Evolutionary conservation across 2,888 invertebrate species (phyloP).

Genomic region (Lepetodrilus schrolli): DNA sequence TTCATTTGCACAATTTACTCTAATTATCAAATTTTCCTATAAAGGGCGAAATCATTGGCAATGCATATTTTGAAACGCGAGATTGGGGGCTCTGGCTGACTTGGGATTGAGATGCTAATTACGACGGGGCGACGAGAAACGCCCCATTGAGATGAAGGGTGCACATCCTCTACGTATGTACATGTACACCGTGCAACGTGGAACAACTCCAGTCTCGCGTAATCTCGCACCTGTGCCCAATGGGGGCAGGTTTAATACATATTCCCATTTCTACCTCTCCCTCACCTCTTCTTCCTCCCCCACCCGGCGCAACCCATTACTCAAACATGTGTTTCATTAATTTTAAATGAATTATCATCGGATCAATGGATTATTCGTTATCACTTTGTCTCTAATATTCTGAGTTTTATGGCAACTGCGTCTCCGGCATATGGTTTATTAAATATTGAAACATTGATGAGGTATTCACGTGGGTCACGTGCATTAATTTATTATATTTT

Average conservation of each 20-base stretch:
- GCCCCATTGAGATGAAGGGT: not conserved
- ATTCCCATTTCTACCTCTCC: not conserved
- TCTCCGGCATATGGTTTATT: not conserved
- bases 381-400: not conserved
- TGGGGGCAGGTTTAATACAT: conserved; percentile 1
- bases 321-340: conserved; percentile 25
- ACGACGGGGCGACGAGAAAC: not conserved
- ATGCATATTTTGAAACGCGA: conserved; percentile 12
- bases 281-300: no score
- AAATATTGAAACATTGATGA: not conserved
- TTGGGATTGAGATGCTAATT: not conserved
- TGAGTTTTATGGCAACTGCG: not conserved
- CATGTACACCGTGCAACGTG: no score
- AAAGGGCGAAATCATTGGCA: not conserved
- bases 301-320: no score
- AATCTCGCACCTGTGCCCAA: conserved; percentile 7
- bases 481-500: not conserved
- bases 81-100: not conserved
- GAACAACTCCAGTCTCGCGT: no score
- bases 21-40: conserved; percentile 24
- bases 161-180: conserved; percentile 11
- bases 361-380: not conserved
- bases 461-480: not conserved
- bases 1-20: conserved; percentile 23
- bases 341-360: not conserved